A percentile compares a stretch with the other conserved stretches of the same genome.
Conservation (phyloP, 2,113 vertebrate genomes). For the Polypterus senegalus region DNA sequence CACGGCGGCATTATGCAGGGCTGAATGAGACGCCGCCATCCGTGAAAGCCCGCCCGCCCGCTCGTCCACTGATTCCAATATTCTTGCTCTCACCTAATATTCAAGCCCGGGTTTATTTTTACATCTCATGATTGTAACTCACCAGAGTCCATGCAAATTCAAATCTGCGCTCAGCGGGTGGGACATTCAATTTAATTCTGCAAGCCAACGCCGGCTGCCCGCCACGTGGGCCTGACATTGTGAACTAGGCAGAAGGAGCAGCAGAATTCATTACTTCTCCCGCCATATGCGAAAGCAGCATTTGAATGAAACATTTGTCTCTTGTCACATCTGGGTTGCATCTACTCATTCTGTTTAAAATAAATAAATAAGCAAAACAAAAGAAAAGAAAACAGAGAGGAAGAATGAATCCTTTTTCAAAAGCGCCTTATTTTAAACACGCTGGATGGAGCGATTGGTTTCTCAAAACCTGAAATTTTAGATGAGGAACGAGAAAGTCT, state of each 20-base stretch:
- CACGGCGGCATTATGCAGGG: conserved; percentile 59
- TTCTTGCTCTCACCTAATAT: conserved; percentile 79
- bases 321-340: conserved; percentile 75
- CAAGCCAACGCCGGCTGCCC: conserved; percentile 58
- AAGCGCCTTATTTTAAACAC: too few species aligned
- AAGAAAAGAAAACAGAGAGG: conserved; percentile 4
- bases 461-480: too few species aligned
- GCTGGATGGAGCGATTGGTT: too few species aligned
- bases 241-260: conserved; percentile 68
- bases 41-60: conserved; percentile 27
- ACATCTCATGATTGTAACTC: conserved; percentile 57
- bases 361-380: conserved; percentile 24
- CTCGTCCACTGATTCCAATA: conserved; percentile 67
- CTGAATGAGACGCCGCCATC: conserved; percentile 52
- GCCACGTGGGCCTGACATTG: conserved; percentile 62
- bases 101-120: conserved; percentile 71
- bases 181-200: conserved; percentile 98
- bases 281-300: conserved; percentile 91
- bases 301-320: conserved; percentile 99
- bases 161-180: conserved; percentile 65
- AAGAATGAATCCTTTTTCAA: too few species aligned
- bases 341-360: conserved; percentile 43
- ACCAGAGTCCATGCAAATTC: conserved; percentile 86
- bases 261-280: conserved; percentile 88
- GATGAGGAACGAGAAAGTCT: too few species aligned